Evolutionary conservation across 2,113 vertebrate species (phyloP).

Genomic region (Raja brachyura): DNA sequence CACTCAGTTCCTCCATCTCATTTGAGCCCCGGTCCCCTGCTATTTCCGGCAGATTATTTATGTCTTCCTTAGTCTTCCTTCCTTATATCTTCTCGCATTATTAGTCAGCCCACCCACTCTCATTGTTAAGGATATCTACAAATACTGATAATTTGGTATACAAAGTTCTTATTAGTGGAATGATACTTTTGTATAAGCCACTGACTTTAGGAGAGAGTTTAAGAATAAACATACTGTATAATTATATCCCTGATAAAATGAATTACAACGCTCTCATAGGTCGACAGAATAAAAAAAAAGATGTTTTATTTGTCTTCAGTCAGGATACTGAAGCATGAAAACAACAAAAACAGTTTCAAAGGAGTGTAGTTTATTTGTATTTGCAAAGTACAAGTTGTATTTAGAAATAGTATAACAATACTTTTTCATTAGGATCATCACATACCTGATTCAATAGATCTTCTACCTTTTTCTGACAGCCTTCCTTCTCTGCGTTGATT

Average conservation of each 20-base stretch:
- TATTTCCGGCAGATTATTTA: too few relatives aligned
- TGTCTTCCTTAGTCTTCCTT: too few relatives aligned
- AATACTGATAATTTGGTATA: not conserved
- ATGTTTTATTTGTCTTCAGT: too few relatives aligned
- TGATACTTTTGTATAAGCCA: not conserved
- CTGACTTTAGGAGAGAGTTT: not conserved
- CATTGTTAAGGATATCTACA: not conserved
- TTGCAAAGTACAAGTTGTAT: not conserved
- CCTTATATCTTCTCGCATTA: not conserved
- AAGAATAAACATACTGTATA: not conserved
- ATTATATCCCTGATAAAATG: not conserved
- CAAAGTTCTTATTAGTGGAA: not conserved
- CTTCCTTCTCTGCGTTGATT: conserved; percentile 75
- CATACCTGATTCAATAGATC: conserved; percentile 93
- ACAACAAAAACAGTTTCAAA: not conserved
- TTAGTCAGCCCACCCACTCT: not conserved
- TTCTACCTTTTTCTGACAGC: conserved; percentile 97
- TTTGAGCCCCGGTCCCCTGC: too few relatives aligned
- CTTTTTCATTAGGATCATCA: not conserved
- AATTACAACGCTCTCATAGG: not conserved
- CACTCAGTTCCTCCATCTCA: too few relatives aligned
- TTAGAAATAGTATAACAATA: not conserved
- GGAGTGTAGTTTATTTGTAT: not conserved
- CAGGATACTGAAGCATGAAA: not conserved
- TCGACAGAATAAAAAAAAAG: not conserved